Conservation (phyloP, 1,140 invertebrate species). For the Orchesella cincta region DNA sequence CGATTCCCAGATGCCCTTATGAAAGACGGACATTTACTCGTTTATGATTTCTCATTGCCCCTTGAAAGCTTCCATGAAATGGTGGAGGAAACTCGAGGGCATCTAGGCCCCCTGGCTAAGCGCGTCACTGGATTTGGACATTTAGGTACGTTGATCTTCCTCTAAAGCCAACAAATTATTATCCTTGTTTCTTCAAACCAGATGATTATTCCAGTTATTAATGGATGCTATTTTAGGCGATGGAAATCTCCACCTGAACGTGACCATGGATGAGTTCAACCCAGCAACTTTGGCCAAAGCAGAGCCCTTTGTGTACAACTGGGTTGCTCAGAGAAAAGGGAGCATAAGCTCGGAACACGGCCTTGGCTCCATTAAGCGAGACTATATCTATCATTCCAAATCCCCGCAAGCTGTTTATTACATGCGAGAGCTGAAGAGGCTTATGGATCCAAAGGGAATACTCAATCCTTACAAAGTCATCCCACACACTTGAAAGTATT, state of each 20-base stretch:
- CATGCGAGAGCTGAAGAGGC: slow-evolving; percentile 60
- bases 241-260: slow-evolving; percentile 62
- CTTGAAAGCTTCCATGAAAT: slow-evolving; percentile 79
- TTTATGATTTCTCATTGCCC: slow-evolving; percentile 93
- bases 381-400: slow-evolving; percentile 61
- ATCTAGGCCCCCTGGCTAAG: slow-evolving; percentile 63
- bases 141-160: slow-evolving; percentile 74
- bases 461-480: slow-evolving; percentile 64
- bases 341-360: slow-evolving; percentile 66
- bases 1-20: slow-evolving; percentile 77
- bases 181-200: too few relatives aligned
- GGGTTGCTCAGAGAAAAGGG: slow-evolving; percentile 58
- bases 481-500: not conserved
- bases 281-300: slow-evolving; percentile 56
- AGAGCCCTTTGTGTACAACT: slow-evolving; percentile 63
- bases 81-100: slow-evolving; percentile 70
- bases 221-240: slow-evolving; percentile 48
- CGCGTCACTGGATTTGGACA: slow-evolving; percentile 87
- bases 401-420: slow-evolving; percentile 55
- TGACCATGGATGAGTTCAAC: slow-evolving; percentile 56
- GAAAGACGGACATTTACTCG: slow-evolving; percentile 86
- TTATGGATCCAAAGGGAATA: slow-evolving; percentile 63
- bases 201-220: slow-evolving; percentile 34
- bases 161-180: too few relatives aligned
- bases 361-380: slow-evolving; percentile 59